phyloP scores from a whole-genome alignment of 2,797 vertebrate species.

The Pampus argenteus region DNA sequence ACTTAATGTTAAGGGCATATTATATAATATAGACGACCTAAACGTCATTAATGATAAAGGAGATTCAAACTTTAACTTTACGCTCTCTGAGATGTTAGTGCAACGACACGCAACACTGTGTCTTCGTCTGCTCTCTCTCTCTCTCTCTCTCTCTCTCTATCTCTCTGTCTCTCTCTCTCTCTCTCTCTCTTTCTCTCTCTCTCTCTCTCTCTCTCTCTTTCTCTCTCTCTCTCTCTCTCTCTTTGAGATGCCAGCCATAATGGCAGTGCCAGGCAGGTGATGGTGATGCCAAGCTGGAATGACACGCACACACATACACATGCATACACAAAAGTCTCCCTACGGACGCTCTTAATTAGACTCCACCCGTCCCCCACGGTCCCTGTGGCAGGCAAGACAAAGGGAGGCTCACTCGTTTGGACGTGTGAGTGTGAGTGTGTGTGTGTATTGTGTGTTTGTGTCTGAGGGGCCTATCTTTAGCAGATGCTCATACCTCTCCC shows the following conservation, averaged over 20 bases:
- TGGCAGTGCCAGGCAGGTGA: constrained; percentile 85
- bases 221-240: neutral
- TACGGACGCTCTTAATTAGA: constrained; percentile 89
- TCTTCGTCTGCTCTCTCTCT: constrained; percentile 20
- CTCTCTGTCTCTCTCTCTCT: neutral
- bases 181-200: neutral
- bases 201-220: neutral
- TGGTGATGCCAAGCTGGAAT: constrained; percentile 86
- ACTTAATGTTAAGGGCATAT: neutral
- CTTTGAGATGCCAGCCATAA: constrained; percentile 74
- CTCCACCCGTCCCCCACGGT: constrained; percentile 86
- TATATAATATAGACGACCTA: neutral
- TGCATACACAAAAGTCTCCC: constrained; percentile 77
- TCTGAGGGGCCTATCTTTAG: constrained; percentile 91
- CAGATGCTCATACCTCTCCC: constrained; percentile 92
- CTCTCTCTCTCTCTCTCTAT: neutral
- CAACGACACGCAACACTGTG: constrained; percentile 43
- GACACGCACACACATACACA: constrained; percentile 70
- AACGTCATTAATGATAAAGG: neutral
- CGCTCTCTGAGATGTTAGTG: constrained; percentile 24
- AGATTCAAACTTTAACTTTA: constrained; percentile 18
- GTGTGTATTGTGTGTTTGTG: constrained; percentile 69
- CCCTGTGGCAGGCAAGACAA: constrained; percentile 89
- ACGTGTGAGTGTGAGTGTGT: constrained; percentile 71
- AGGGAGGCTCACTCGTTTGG: constrained; percentile 88